Conservation (phyloP, 2,113 vertebrate species). For the Tympanuchus pallidicinctus region DNA sequence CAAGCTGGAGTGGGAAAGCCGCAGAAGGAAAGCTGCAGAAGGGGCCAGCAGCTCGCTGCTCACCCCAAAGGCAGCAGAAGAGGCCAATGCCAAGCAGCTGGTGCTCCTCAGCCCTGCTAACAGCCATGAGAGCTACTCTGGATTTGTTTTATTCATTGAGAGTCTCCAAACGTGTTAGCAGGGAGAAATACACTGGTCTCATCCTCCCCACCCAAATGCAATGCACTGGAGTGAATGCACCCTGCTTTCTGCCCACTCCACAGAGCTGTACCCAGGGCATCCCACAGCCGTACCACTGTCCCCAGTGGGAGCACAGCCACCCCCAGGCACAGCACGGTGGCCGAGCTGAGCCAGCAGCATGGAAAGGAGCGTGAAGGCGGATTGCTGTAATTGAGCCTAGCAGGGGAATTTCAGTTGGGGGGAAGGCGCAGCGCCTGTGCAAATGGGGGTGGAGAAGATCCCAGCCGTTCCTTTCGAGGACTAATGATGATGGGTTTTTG, state of each 20-base stretch:
- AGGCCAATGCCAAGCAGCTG: constrained; percentile 66
- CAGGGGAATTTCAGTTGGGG: constrained; percentile 40
- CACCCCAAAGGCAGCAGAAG: constrained; percentile 54
- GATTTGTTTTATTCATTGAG: constrained; percentile 65
- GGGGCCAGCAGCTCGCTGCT: constrained; percentile 20
- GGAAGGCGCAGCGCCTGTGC: constrained; percentile 24
- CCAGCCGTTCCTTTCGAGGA: constrained; percentile 35
- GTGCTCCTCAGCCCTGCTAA: constrained; percentile 67
- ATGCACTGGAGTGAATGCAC: not conserved
- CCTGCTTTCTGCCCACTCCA: not conserved
- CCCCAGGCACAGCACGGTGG: not conserved
- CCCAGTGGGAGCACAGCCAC: not conserved
- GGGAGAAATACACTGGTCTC: constrained; percentile 47
- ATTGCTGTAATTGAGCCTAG: constrained; percentile 55
- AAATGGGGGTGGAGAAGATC: constrained; percentile 36
- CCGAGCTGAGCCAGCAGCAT: rapidly evolving
- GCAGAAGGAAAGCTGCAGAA: constrained; percentile 12
- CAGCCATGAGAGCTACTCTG: constrained; percentile 48
- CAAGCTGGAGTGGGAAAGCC: constrained; percentile 21
- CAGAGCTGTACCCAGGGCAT: not conserved
- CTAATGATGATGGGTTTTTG: constrained; percentile 68
- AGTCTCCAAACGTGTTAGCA: constrained; percentile 47
- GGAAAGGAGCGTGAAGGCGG: constrained; percentile 38
- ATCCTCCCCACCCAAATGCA: constrained; percentile 2
- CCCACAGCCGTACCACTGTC: rapidly evolving